Conservation (phyloP, 2,797 vertebrate species). For the Oreochromis grahami region DNA sequence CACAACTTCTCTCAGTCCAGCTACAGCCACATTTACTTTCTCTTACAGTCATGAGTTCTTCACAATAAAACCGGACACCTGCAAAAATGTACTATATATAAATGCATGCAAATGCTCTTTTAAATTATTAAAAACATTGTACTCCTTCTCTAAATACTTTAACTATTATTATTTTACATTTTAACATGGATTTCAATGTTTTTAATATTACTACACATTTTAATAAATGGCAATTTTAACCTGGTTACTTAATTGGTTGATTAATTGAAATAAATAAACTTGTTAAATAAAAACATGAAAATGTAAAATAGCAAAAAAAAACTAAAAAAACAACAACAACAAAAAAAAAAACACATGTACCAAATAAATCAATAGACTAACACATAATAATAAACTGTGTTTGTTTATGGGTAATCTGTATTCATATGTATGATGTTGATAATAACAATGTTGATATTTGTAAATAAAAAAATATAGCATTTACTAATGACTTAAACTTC, state of each 20-base stretch:
- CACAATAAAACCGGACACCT: neutral
- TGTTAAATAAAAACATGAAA: neutral
- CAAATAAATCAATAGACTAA: neutral
- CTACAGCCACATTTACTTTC: neutral
- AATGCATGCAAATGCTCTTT: neutral
- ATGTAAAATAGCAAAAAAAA: neutral
- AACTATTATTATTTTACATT: neutral
- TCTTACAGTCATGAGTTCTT: neutral
- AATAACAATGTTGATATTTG: neutral
- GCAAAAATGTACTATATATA: neutral
- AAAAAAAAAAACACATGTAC: neutral
- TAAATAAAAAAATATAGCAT: neutral
- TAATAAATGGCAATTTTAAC: neutral
- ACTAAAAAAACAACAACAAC: rapidly evolving
- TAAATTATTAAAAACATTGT: neutral
- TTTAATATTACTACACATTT: neutral
- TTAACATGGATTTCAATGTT: neutral
- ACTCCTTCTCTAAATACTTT: neutral
- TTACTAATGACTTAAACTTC: neutral
- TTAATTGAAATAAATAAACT: neutral
- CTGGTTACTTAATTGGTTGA: neutral
- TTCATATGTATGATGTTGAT: neutral
- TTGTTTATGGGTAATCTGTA: neutral
- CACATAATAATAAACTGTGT: neutral
- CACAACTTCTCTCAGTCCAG: neutral